Base-by-base conservation (phyloP, 2,797 vertebrate species). In the Anguilla pacifica region DNA sequence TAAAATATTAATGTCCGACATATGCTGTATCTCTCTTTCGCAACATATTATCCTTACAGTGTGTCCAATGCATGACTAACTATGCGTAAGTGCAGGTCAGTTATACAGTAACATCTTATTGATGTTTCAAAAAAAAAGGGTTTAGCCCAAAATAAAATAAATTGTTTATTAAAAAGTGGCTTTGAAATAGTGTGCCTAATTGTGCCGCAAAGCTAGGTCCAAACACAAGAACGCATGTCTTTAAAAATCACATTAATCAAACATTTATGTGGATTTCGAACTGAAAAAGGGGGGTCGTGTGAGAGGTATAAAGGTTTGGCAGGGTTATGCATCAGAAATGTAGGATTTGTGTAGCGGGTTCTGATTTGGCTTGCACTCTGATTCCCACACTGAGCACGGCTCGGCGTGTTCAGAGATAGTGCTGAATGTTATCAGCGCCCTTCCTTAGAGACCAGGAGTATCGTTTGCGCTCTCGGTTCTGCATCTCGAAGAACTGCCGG, bases 1-100 rank as follows among this genome's bases (percentile, higher is more conserved):
- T 84, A 64, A 55, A 83, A 84, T 83, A 84, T 87, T 70, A 87
- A 84, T 59, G 61, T 17, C 35, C 74, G 39, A 87, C 35, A 82
- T 61, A 87, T n/a, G n/a, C 53, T 43, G 17, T 28, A 11, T 25
- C 81, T 51, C 86, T 35, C 79, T 39, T 51, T 25, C 28, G 43
- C 57, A 51, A 59, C 22, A 64, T 59, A 87, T 83, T 83, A 46
- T 67, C 39, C 19, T 51, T 87, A 51, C 59, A 43, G 39, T 53
- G n/a, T 7, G n/a, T 28, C n/a, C 46, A n/a, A 31, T 10, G 83
- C 72, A 74, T 35, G 72, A 39, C 13, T 13, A 17, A 39, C 28
- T 31, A 39, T 39, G 10, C 28, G 15, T 35, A 17, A 15, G 19
- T 39, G 13, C 72, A 17, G 72, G 72, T 74, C 72, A 74, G 35